Conservation (phyloP, 2,113 vertebrate species). For the Otus sunia region DNA sequence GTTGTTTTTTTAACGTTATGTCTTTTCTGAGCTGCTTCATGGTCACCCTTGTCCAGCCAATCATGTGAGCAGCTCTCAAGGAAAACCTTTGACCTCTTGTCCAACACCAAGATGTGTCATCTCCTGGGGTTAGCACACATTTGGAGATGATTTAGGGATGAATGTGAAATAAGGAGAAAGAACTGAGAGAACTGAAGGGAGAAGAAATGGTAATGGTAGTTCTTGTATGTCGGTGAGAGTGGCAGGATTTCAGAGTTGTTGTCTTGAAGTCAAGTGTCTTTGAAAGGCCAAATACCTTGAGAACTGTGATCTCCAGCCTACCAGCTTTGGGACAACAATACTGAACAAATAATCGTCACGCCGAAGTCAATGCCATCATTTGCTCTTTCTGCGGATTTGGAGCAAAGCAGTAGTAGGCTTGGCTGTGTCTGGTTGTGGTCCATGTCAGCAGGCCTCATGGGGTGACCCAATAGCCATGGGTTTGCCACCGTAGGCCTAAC, state of each 20-base stretch:
- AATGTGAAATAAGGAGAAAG: neutral
- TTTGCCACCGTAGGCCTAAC: neutral
- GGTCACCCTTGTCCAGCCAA: neutral
- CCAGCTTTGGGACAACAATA: neutral
- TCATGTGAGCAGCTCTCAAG: neutral
- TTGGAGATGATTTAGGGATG: neutral
- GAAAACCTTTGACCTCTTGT: neutral
- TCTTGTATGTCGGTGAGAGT: neutral
- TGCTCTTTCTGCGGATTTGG: neutral
- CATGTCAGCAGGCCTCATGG: neutral
- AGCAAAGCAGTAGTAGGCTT: neutral
- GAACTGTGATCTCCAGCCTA: neutral
- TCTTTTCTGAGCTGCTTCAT: neutral
- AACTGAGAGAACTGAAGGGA: neutral
- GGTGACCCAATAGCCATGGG: neutral
- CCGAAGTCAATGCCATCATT: neutral
- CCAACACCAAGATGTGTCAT: neutral
- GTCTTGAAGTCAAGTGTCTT: neutral
- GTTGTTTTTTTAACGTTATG: neutral
- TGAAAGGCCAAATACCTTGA: neutral
- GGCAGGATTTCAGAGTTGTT: neutral
- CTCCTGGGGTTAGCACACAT: neutral
- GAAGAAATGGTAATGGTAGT: neutral
- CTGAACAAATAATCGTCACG: fast-evolving
- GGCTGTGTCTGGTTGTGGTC: neutral